Evolutionary conservation across 2,888 invertebrate species (phyloP).

Genomic region (Punctoribates punctum): DNA sequence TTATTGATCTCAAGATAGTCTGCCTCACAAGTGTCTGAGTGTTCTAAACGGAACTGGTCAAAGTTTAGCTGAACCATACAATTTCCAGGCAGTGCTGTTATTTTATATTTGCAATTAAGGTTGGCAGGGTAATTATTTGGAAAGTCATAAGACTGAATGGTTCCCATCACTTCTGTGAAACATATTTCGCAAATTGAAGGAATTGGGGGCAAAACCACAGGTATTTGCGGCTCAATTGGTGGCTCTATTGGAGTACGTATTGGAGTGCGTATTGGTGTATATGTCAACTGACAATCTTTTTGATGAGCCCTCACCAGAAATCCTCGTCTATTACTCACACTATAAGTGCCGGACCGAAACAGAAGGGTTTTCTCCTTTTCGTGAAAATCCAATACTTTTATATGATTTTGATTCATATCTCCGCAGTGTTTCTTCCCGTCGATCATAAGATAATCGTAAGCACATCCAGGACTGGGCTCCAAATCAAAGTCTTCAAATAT

Average conservation of each 20-base stretch:
- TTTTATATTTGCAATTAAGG: constrained; percentile 47
- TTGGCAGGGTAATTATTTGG: constrained; percentile 48
- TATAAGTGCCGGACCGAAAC: constrained; percentile 46
- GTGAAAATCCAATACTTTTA: constrained; percentile 41
- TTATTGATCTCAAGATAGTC: constrained; percentile 49
- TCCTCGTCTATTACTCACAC: constrained; percentile 47
- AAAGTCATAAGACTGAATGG: constrained; percentile 48
- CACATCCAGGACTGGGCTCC: constrained; percentile 48
- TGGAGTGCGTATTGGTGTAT: constrained; percentile 6
- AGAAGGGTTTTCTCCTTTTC: constrained; percentile 46
- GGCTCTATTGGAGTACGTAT: no score
- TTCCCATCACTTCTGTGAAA: constrained; percentile 48
- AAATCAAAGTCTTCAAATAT: constrained; percentile 49
- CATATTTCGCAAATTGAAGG: constrained; percentile 47
- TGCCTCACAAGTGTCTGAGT: constrained; percentile 45
- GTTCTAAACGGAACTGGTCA: constrained; percentile 48
- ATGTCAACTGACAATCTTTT: constrained; percentile 46
- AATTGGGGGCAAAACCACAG: constrained; percentile 17
- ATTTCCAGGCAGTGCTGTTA: constrained; percentile 47
- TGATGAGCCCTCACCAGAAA: constrained; percentile 48
- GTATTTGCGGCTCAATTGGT: neutral
- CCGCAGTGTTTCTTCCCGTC: constrained; percentile 49
- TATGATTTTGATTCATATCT: constrained; percentile 38
- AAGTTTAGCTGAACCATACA: constrained; percentile 49
- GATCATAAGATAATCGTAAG: constrained; percentile 49